Evolutionary conservation across 2,888 invertebrate genomes (phyloP), one percentile per base, ranked within the genome.

Genomic region (Ctena decussata): DNA sequence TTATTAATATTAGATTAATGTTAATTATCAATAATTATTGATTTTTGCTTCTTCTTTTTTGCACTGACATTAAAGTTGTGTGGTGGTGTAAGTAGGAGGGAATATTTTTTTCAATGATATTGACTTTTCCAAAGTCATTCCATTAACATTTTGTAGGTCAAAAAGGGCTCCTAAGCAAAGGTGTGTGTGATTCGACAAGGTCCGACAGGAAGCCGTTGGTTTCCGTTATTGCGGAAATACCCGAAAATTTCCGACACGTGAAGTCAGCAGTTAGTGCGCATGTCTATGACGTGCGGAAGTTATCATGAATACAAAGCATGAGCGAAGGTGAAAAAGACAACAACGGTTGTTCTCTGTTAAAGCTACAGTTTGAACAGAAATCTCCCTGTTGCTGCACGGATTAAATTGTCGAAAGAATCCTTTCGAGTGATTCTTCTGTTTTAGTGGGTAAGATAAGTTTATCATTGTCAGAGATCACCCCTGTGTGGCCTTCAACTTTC

Each of bases 271-370:
- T 27, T 65, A 35, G 18, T 65, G 65, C 65, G 65, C 65, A 65
- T 65, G 65, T 65, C 65, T 5, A 24, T 65, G 65, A 65, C 65
- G 65, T 65, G 65, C 65, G 65, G 65, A 65, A 65, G 65, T 65
- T 65, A 65, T 35, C 65, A 65, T 65, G 65, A 65, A 65, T 12
- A 65, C 65, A 65, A 65, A 30, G 65, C 32, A 35, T 65, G 65
- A 65, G 15, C 65, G 65, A 65, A 65, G 65, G 65, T 65, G 65
- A 65, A 65, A 11, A 35, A 15, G 35, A 65, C 32, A 65, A 65
- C 65, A 65, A 65, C 65, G 2, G 35, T 65, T 65, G 30, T 24
- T 65, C 15, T 24, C 35, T 30, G 18, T 5, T 3, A 35, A 0
- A 27, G 35, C 32, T 24, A n/a, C 35, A 32, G 35, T 65, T 65